phyloP scores from a whole-genome alignment of 1,140 invertebrate genomes.

The Drosophila repletoides region DNA sequence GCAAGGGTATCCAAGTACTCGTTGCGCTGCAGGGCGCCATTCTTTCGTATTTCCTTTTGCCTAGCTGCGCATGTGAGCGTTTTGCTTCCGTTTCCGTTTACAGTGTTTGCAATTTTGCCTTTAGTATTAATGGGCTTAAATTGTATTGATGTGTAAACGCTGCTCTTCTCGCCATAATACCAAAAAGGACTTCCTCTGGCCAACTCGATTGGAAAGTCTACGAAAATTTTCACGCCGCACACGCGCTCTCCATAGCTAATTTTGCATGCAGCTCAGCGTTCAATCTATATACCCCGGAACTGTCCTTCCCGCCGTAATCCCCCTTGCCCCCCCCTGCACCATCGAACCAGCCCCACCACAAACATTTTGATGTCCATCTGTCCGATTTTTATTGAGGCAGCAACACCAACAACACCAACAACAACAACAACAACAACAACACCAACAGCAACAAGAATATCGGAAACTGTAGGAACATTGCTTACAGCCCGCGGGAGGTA shows the following conservation, averaged over 20 bases:
- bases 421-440: conserved; percentile 6
- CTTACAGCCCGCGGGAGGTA: conserved; percentile 70
- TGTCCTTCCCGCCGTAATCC: conserved; percentile 5
- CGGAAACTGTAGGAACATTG: conserved; percentile 32
- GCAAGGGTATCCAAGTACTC: too few relatives aligned
- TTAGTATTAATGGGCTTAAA: conserved; percentile 77
- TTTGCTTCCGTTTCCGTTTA: conserved; percentile 77
- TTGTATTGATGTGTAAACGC: conserved; percentile 68
- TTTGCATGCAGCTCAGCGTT: conserved; percentile 76
- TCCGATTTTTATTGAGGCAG: conserved; percentile 64
- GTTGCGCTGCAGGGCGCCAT: too few relatives aligned
- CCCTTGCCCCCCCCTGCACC: background rate
- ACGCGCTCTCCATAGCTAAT: conserved; percentile 67
- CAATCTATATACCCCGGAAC: conserved; percentile 58
- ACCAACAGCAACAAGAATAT: conserved; percentile 25
- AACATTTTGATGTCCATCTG: conserved; percentile 35
- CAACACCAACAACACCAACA: conserved; percentile 19
- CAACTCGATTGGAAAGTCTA: conserved; percentile 35
- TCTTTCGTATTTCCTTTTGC: conserved; percentile 7
- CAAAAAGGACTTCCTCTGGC: conserved; percentile 14
- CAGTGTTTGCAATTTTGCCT: conserved; percentile 77
- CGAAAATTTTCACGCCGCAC: conserved; percentile 75
- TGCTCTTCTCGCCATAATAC: conserved; percentile 46
- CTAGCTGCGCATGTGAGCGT: conserved; percentile 48
- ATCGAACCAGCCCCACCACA: background rate